Conservation (phyloP, 1,140 invertebrate species). For the Myzus persicae region DNA sequence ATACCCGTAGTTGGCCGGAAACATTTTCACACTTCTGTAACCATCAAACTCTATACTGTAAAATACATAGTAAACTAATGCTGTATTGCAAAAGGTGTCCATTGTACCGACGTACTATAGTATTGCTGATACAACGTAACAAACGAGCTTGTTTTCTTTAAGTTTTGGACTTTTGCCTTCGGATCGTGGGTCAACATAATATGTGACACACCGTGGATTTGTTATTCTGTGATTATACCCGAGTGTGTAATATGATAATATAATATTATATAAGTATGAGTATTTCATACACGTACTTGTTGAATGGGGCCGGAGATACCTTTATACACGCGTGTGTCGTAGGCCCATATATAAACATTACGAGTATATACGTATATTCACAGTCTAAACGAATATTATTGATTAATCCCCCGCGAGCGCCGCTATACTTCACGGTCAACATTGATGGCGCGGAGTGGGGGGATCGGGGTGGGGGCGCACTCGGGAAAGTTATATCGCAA, state of each 20-base stretch:
- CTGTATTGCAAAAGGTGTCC: too few relatives aligned
- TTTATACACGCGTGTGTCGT: neutral
- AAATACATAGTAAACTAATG: too few relatives aligned
- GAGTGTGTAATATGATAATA: neutral
- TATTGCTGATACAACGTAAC: too few relatives aligned
- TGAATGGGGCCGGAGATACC: neutral
- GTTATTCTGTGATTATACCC: neutral
- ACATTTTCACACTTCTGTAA: too few relatives aligned
- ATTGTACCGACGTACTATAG: too few relatives aligned
- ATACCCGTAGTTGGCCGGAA: too few relatives aligned
- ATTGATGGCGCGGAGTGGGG: neutral
- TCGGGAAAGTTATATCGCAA: constrained; percentile 9
- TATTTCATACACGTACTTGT: constrained; percentile 19
- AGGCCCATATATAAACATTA: neutral
- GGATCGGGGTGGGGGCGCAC: neutral
- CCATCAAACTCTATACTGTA: too few relatives aligned
- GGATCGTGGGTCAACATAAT: too few relatives aligned
- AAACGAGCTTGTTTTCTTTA: too few relatives aligned
- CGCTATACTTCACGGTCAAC: neutral
- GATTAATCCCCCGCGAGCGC: constrained; percentile 8
- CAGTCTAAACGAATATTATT: constrained; percentile 28
- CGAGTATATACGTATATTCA: neutral
- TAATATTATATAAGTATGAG: neutral
- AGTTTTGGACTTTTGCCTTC: too few relatives aligned
- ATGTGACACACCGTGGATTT: too few relatives aligned